A percentile compares a stretch with the other conserved stretches of the same genome.
Conservation (phyloP, 2,113 vertebrate genomes). For the Pollimyrus isidori region DNA sequence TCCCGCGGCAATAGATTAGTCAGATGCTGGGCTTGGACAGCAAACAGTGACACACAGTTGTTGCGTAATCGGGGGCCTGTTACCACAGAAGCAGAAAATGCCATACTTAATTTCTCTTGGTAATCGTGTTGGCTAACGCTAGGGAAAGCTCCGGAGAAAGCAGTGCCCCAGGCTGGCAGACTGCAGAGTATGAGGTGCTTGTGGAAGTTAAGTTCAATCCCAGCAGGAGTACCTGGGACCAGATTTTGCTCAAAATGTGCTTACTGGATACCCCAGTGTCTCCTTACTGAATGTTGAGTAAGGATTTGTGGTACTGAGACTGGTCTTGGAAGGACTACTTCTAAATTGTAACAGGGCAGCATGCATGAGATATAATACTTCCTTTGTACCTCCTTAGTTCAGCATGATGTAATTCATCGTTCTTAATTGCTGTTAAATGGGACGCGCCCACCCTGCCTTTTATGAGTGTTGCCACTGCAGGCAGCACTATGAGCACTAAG, state of each 20-base stretch:
- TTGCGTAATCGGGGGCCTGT: slow-evolving; percentile 5
- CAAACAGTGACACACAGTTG: slow-evolving; percentile 1
- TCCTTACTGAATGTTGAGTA: not conserved
- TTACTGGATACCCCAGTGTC: not conserved
- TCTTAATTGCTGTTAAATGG: not conserved
- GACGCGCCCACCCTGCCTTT: not conserved
- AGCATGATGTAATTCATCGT: not conserved
- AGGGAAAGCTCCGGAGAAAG: not conserved
- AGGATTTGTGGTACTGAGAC: not conserved
- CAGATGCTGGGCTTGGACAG: not conserved
- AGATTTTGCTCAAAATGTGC: not conserved
- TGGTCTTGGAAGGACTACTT: not conserved
- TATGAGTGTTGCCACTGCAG: not conserved
- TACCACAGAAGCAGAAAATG: slow-evolving; percentile 1
- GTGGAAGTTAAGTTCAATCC: not conserved
- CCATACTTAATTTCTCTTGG: not conserved
- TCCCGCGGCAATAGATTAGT: not conserved
- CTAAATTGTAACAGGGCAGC: not conserved
- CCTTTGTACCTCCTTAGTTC: not conserved
- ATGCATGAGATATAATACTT: not conserved
- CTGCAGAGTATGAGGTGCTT: not conserved
- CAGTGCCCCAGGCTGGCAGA: not conserved
- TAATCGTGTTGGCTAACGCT: not conserved
- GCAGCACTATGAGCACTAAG: not conserved
- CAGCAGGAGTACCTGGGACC: not conserved